A percentile compares a stretch with the other conserved stretches of the same genome.
Evolutionary conservation across 2,888 invertebrate genomes (phyloP).

Genomic region (Meteorus colon): DNA sequence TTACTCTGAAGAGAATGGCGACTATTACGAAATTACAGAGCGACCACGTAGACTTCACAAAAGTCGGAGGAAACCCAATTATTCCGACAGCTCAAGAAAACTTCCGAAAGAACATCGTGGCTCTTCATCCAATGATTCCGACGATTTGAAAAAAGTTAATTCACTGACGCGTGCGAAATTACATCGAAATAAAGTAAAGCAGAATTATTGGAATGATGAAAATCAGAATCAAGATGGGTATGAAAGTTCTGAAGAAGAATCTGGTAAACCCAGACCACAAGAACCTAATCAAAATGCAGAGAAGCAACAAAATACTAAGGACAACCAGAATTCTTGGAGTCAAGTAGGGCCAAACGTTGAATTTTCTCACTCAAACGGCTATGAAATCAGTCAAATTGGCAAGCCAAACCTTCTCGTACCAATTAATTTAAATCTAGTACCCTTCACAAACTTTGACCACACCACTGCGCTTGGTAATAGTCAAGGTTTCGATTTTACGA

Average conservation of each 20-base stretch:
- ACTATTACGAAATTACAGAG: constrained; percentile 65
- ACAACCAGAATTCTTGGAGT: constrained; percentile 59
- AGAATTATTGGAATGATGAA: constrained; percentile 59
- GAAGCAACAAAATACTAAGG: constrained; percentile 49
- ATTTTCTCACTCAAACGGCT: constrained; percentile 63
- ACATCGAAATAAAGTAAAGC: constrained; percentile 56
- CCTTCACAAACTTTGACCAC: constrained; percentile 72
- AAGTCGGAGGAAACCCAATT: constrained; percentile 58
- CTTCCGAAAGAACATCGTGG: constrained; percentile 67
- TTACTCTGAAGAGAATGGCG: constrained; percentile 60
- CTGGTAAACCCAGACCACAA: constrained; percentile 42
- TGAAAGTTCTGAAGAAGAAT: constrained; percentile 54
- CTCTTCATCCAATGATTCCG: constrained; percentile 46
- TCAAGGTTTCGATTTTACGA: constrained; percentile 74
- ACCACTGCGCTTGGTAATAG: constrained; percentile 72
- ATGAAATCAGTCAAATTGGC: constrained; percentile 64
- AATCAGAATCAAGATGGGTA: constrained; percentile 54
- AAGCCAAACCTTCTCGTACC: constrained; percentile 67
- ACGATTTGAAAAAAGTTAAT: constrained; percentile 56
- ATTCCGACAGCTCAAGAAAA: constrained; percentile 56
- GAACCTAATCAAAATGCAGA: constrained; percentile 26
- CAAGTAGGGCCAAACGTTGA: constrained; percentile 65
- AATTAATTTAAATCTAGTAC: constrained; percentile 66
- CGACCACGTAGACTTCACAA: constrained; percentile 62
- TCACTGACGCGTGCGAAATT: constrained; percentile 56